Base-by-base conservation (phyloP, 2,113 vertebrate species). In the Eupsittula cactorum region DNA sequence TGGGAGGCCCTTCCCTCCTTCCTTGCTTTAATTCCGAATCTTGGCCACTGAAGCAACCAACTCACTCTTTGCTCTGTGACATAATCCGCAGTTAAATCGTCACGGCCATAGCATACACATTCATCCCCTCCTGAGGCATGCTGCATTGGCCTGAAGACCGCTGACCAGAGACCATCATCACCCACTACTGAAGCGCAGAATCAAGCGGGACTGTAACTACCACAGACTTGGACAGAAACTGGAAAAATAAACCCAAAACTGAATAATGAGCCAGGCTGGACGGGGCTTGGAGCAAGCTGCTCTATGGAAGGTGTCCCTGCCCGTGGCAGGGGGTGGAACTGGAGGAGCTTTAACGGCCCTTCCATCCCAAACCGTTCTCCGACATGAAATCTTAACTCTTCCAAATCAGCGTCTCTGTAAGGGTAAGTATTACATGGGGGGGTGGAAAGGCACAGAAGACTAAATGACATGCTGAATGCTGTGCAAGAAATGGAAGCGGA, bases 151-250 rank as follows among this genome's bases (percentile, higher is more conserved):
- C 47, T 5, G 9, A 33, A 7, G 62, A 11, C 44, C 15, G 4
- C 33, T 5, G 42, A 24, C 10, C 4, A 25, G 31, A 23, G 9
- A 11, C 41, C 55, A 18, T 15, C 33, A 59, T 8, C 41, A 4
- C 41, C 1, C 50, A 6, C 4, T 7, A 2, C 71, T 6, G 25
- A 24, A 33, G 20, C n/a, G 6, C 50, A 39, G 21, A 25, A 25
- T 4, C 42, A 46, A 17, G 17, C 8, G 2, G 25, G 68, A 6
- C 73, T 9, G 21, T 1, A 17, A 46, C 9, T 1, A 42, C 11
- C 75, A 29, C 33, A 35, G 16, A 18, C 37, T 8, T 17, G 14
- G 27, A 17, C 8, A 78, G 10, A 55, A 57, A 67, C 35, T 13
- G 10, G 6, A 60, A 70, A 37, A 29, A n/a, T n/a, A 47, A 57